Conservation (phyloP, 2,797 vertebrate genomes). For the Echiichthys vipera region DNA sequence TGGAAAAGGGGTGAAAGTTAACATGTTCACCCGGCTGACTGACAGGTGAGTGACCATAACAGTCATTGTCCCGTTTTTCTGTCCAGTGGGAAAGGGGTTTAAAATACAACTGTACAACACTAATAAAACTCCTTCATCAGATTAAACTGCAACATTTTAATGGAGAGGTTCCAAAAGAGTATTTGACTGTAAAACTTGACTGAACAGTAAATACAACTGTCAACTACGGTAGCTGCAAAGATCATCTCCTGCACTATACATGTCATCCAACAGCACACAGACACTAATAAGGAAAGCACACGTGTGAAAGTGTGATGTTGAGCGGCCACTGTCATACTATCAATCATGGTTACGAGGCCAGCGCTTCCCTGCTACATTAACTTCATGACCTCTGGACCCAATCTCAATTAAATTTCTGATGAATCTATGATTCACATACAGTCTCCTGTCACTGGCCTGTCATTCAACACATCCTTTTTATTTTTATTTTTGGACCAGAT, state of each 20-base stretch:
- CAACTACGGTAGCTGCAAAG: slow-evolving; percentile 7
- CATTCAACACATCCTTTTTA: slow-evolving; percentile 71
- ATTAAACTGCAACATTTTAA: not conserved
- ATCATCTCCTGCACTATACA: slow-evolving; percentile 25
- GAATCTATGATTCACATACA: slow-evolving; percentile 77
- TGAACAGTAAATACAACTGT: slow-evolving; percentile 32
- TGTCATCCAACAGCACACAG: slow-evolving; percentile 8
- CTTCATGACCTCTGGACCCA: slow-evolving; percentile 77
- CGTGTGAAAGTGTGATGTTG: slow-evolving; percentile 40
- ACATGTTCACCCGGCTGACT: too few species aligned
- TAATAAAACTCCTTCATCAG: not conserved
- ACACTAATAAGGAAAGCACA: slow-evolving; percentile 17
- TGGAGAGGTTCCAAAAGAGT: not conserved
- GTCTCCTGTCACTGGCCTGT: slow-evolving; percentile 76
- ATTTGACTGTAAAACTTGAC: not conserved
- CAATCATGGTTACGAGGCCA: slow-evolving; percentile 80
- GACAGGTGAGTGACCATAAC: too few species aligned
- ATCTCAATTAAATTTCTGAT: slow-evolving; percentile 80
- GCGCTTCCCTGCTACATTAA: slow-evolving; percentile 75
- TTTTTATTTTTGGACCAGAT: slow-evolving; percentile 85
- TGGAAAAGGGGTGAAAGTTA: too few species aligned
- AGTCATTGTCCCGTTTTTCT: too few species aligned
- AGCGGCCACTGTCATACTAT: slow-evolving; percentile 67
- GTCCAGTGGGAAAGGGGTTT: too few species aligned
- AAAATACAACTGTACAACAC: not conserved